phyloP scores from a whole-genome alignment of 2,113 vertebrate genomes.

The Cyphomyrus discorhynchus region DNA sequence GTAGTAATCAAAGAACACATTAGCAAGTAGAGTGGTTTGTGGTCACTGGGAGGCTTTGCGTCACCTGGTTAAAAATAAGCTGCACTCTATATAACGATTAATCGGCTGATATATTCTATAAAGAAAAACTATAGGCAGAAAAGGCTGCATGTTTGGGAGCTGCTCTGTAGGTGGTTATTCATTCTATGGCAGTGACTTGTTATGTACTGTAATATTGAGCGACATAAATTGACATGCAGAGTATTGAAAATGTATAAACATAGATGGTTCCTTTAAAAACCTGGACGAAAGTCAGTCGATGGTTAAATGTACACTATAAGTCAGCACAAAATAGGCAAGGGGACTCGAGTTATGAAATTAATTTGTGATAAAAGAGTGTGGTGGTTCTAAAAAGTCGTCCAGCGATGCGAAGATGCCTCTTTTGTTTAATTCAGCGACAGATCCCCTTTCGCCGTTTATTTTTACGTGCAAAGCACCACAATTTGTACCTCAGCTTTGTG shows the following conservation, averaged over 20 bases:
- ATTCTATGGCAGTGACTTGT: not conserved
- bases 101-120: not conserved
- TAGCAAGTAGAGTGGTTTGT: not conserved
- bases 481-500: not conserved
- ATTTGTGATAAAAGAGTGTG: not conserved
- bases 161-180: not conserved
- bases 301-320: not conserved
- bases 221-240: not conserved
- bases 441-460: not conserved
- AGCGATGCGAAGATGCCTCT: too few relatives aligned
- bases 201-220: not conserved
- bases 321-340: not conserved
- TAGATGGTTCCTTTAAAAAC: not conserved
- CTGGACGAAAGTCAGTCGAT: not conserved
- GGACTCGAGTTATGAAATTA: not conserved
- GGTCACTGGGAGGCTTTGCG: not conserved
- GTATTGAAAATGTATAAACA: not conserved
- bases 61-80: not conserved
- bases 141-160: not conserved
- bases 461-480: not conserved
- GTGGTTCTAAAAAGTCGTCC: not conserved
- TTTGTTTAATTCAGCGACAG: not conserved
- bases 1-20: not conserved
- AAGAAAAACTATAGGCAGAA: not conserved
- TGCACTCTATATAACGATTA: not conserved